Conservation (phyloP, 2,797 vertebrate species). For the Lepus townsendii region DNA sequence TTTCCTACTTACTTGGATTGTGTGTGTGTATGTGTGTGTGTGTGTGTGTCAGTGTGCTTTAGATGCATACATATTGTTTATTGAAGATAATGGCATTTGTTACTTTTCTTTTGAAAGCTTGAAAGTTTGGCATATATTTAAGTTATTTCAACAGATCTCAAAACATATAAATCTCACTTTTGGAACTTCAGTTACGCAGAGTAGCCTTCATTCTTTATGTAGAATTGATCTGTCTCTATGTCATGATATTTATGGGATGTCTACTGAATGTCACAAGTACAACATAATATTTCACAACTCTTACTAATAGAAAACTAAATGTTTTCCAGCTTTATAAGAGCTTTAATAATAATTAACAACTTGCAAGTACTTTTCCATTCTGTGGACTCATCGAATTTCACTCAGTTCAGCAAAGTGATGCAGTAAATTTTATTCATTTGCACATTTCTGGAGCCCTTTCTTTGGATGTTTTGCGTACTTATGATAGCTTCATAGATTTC, state of each 20-base stretch:
- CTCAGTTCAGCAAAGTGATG: not conserved
- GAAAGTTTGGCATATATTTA: not conserved
- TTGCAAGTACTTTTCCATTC: not conserved
- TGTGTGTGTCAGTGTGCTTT: not conserved
- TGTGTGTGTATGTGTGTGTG: not conserved
- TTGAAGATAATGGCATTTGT: not conserved
- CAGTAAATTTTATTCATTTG: not conserved
- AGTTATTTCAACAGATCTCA: not conserved
- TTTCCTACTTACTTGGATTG: not conserved
- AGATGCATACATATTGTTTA: too few relatives aligned
- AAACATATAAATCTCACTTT: not conserved
- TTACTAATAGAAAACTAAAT: not conserved
- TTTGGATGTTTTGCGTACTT: not conserved
- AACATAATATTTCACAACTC: not conserved
- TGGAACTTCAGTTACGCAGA: not conserved
- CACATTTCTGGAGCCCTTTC: not conserved
- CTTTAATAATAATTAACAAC: constrained; percentile 14
- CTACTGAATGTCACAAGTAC: not conserved
- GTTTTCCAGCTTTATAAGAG: not conserved
- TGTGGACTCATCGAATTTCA: not conserved
- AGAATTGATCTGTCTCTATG: not conserved
- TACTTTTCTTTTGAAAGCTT: not conserved
- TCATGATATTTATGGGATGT: not conserved
- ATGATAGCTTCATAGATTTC: not conserved
- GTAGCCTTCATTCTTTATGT: too few relatives aligned